Percentiles rank a stretch among this genome's conserved stretches.
These are phyloP conservation scores for Drosophila gunungcola DNA, from an alignment of 1,140 invertebrate species.

Conservation along the genomic window DNA sequence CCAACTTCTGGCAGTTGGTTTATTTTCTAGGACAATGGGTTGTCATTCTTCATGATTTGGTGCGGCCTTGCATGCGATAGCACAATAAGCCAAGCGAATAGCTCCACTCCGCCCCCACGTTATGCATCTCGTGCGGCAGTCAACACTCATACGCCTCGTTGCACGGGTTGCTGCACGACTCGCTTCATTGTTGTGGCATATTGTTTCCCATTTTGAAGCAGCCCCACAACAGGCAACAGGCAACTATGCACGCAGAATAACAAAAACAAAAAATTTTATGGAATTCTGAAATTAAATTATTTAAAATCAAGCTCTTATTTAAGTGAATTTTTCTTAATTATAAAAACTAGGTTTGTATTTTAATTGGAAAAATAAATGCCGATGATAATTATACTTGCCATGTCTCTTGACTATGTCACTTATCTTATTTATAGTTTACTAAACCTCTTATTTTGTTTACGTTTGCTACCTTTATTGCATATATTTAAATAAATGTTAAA, in stretches of 20 bases:
- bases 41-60: slow-evolving; percentile 75
- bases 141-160: slow-evolving; percentile 78
- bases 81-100: slow-evolving; percentile 72
- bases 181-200: slow-evolving; percentile 74
- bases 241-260: slow-evolving; percentile 3
- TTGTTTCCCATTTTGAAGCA: slow-evolving; percentile 69
- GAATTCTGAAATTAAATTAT: not conserved
- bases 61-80: slow-evolving; percentile 69
- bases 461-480: too few species aligned
- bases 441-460: too few species aligned
- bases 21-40: slow-evolving; percentile 34
- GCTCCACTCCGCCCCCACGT: not conserved
- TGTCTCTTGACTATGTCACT: too few species aligned
- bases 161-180: slow-evolving; percentile 75
- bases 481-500: too few species aligned
- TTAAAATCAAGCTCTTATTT: not conserved
- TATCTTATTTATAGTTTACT: too few species aligned
- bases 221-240: slow-evolving; percentile 37
- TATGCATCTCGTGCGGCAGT: slow-evolving; percentile 49
- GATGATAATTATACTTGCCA: too few species aligned
- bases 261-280: not conserved
- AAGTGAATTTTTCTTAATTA: too few species aligned
- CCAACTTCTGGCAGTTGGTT: slow-evolving; percentile 15
- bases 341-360: too few species aligned
- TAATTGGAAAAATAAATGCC: too few species aligned